phyloP scores from a whole-genome alignment of 1,140 invertebrate genomes.

The Drosophila rufa region DNA sequence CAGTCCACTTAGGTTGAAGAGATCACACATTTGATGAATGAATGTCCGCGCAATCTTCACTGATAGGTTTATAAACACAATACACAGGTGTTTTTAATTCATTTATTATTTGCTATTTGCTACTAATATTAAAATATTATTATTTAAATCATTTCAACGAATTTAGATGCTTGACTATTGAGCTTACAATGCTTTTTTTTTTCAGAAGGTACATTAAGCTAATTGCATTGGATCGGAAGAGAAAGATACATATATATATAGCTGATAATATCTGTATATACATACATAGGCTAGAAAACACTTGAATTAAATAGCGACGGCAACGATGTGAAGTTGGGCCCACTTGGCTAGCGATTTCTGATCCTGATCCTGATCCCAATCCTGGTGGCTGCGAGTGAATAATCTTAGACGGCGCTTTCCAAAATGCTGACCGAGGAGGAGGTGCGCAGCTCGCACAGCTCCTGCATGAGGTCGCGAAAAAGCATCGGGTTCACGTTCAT shows the following conservation, averaged over 20 bases:
- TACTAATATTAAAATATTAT: conserved; percentile 13
- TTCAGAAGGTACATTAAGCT: neutral
- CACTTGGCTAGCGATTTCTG: neutral
- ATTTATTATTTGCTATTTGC: neutral
- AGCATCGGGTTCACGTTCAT: conserved; percentile 89
- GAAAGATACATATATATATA: conserved; percentile 13
- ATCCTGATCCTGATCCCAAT: neutral
- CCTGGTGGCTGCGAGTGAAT: no score
- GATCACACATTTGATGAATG: neutral
- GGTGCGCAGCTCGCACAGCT: conserved; percentile 83
- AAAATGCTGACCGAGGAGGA: conserved; percentile 58
- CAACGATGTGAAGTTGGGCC: neutral
- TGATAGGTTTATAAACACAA: neutral
- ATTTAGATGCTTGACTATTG: neutral
- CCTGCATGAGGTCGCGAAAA: conserved; percentile 87
- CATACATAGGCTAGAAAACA: neutral
- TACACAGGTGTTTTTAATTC: neutral
- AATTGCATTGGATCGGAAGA: neutral
- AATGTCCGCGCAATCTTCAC: neutral
- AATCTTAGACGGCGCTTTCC: conserved; percentile 53
- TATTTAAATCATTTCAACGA: conserved; percentile 8
- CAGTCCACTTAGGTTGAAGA: neutral
- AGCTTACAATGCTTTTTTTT: conserved; percentile 2
- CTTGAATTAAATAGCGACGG: conserved; percentile 9
- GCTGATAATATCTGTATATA: conserved; percentile 7